phyloP scores from a whole-genome alignment of 2,797 vertebrate genomes.

The Lophotriccus pileatus region DNA sequence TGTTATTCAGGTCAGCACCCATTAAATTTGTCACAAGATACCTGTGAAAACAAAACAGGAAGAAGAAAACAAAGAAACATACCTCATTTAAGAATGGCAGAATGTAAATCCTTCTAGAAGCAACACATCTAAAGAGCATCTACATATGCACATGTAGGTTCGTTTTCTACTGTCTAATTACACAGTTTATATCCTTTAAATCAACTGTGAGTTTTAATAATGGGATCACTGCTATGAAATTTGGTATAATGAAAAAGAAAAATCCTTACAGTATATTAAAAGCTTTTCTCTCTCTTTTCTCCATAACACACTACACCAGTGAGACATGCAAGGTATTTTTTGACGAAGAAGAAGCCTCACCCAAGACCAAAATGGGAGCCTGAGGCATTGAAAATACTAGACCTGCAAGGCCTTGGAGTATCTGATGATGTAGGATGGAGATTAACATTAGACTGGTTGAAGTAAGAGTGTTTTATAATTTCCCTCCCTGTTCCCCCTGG shows the following conservation, averaged over 20 bases:
- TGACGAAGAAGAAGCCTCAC: neutral
- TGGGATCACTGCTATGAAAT: neutral
- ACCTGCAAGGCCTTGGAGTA: neutral
- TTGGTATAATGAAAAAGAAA: neutral
- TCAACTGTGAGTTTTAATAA: neutral
- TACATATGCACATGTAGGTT: neutral
- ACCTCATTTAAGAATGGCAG: neutral
- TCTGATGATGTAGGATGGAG: neutral
- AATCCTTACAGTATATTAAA: neutral
- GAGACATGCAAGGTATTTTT: neutral
- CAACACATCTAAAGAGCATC: neutral
- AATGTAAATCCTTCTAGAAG: neutral
- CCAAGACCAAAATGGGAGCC: neutral
- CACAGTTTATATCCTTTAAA: neutral
- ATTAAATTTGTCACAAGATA: conserved; percentile 98
- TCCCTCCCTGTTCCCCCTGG: neutral
- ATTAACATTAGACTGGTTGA: neutral
- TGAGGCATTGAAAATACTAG: neutral
- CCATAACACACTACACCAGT: neutral
- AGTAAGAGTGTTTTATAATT: neutral
- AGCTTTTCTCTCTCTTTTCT: neutral
- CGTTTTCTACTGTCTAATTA: neutral
- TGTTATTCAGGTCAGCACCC: conserved; percentile 98
- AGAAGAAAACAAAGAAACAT: neutral
- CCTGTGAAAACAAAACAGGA: conserved; percentile 71